phyloP scores from a whole-genome alignment of 2,888 invertebrate species.

The Trachelus stipa region DNA sequence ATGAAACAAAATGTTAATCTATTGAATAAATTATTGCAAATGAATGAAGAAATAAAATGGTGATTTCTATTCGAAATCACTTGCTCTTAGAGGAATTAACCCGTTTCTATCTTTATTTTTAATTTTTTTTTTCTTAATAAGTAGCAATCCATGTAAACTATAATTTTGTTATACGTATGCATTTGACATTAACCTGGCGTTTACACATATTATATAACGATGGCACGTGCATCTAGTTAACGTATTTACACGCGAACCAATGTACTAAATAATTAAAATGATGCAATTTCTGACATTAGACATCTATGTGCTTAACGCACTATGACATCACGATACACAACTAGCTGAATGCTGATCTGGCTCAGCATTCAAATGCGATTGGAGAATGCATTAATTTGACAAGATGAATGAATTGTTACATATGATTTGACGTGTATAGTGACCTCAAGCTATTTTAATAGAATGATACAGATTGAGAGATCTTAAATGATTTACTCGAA shows the following conservation, averaged over 20 bases:
- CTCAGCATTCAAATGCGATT: neutral
- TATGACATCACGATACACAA: neutral
- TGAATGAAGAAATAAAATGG: neutral
- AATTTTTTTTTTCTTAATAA: neutral
- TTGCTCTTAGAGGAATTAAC: neutral
- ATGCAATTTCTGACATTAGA: slow-evolving; percentile 10
- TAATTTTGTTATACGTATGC: neutral
- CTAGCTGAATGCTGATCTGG: neutral
- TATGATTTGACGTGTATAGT: neutral
- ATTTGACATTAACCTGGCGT: neutral
- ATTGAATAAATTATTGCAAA: neutral
- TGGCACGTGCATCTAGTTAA: slow-evolving; percentile 1
- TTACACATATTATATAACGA: neutral
- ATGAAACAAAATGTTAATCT: neutral
- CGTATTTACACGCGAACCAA: slow-evolving; percentile 42
- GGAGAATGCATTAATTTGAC: neutral
- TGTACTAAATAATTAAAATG: slow-evolving; percentile 32
- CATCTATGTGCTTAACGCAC: neutral
- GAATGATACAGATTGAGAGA: neutral
- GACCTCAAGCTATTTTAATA: neutral
- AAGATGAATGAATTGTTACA: neutral
- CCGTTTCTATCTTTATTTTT: neutral
- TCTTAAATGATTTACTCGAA: neutral
- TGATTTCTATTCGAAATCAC: neutral
- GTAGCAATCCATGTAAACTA: neutral